A percentile compares a stretch with the other conserved stretches of the same genome.
Conservation (phyloP, 2,888 invertebrate species). For the Chalcis sispes region DNA sequence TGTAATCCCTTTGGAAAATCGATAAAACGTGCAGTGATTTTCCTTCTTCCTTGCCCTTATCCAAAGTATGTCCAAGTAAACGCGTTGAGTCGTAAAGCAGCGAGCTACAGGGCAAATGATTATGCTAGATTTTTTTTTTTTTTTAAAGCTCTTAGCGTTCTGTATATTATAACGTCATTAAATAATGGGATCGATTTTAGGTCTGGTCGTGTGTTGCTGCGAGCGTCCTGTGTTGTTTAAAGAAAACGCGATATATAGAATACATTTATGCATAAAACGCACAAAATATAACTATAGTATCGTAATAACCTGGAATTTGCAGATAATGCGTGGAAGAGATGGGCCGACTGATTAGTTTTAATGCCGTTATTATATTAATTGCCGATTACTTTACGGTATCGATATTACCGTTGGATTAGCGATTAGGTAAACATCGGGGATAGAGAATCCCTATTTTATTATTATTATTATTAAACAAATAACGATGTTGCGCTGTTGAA, state of each 20-base stretch:
- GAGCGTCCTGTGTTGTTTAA: conserved; percentile 12
- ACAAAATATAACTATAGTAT: too few species aligned
- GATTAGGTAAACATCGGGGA: too few species aligned
- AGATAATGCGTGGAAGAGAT: too few species aligned
- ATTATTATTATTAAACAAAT: too few species aligned
- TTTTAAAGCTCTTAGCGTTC: conserved; percentile 14
- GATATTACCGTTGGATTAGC: too few species aligned
- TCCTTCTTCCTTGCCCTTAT: background rate
- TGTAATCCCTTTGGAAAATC: conserved; percentile 40
- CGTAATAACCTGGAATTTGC: too few species aligned
- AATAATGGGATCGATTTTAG: conserved; percentile 35
- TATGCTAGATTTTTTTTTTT: too few species aligned
- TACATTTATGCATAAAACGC: background rate
- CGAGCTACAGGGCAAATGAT: background rate
- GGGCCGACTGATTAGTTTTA: too few species aligned
- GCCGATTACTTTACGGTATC: too few species aligned
- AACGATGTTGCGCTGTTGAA: too few species aligned
- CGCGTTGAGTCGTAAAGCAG: background rate
- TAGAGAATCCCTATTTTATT: too few species aligned
- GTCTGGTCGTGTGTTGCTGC: background rate
- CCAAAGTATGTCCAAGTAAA: background rate
- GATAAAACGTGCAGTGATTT: conserved; percentile 24
- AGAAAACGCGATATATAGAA: background rate
- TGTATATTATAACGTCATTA: conserved; percentile 17
- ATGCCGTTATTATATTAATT: too few species aligned